These are phyloP conservation scores for Enteromius argenteus DNA, from an alignment of 2,797 vertebrate genomes.

Conservation along the genomic window DNA sequence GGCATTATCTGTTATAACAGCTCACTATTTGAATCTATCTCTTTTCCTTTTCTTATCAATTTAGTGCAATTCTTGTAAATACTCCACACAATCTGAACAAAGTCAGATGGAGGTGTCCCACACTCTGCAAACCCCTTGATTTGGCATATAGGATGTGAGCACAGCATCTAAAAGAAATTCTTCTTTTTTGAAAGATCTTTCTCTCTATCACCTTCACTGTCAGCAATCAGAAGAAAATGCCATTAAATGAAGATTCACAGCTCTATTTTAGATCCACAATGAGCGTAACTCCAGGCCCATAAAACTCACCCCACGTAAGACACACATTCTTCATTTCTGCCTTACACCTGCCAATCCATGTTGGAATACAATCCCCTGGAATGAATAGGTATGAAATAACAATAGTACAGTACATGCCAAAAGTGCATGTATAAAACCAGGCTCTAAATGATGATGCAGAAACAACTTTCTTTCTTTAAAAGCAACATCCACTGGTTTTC, in stretches of 20 bases:
- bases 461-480: not conserved
- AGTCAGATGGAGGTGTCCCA: constrained; percentile 10
- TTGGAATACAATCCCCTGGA: not conserved
- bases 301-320: not conserved
- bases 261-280: not conserved
- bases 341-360: not conserved
- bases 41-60: constrained; percentile 19
- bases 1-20: constrained; percentile 4
- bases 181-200: constrained; percentile 34
- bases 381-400: not conserved
- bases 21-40: constrained; percentile 1
- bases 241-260: constrained; percentile 18
- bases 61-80: not conserved
- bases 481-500: not conserved
- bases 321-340: not conserved
- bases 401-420: not conserved
- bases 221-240: constrained; percentile 19
- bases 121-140: constrained; percentile 1
- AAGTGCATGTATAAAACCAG: not conserved
- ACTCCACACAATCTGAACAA: not conserved
- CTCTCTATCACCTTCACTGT: not conserved
- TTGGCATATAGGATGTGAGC: not conserved
- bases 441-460: not conserved
- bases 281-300: not conserved
- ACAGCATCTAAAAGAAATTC: constrained; percentile 40